phyloP scores from a whole-genome alignment of 2,888 invertebrate genomes.

The Clunio marinus region DNA sequence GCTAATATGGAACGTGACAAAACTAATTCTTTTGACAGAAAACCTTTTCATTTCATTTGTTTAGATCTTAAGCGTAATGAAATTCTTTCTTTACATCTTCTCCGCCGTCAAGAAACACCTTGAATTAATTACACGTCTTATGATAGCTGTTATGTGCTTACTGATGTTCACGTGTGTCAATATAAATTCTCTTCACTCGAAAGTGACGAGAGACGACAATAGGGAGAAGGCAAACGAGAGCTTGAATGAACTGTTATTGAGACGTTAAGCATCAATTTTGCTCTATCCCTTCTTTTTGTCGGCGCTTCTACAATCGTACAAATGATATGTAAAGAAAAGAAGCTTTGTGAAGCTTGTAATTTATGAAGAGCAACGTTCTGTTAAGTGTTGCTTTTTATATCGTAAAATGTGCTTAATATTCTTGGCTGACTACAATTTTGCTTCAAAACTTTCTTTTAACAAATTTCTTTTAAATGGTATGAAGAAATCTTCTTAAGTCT shows the following conservation, averaged over 20 bases:
- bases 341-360: background rate
- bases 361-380: background rate
- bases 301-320: background rate
- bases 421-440: too few species aligned
- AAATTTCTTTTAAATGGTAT: too few species aligned
- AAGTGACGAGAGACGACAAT: too few species aligned
- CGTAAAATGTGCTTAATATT: too few species aligned
- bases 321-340: conserved; percentile 11
- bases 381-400: too few species aligned
- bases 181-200: background rate
- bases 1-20: too few species aligned
- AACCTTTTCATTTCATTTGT: too few species aligned
- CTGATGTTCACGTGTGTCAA: conserved; percentile 3
- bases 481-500: too few species aligned
- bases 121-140: background rate
- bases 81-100: background rate
- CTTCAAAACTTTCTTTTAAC: too few species aligned
- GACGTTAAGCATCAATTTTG: background rate
- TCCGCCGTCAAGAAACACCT: background rate
- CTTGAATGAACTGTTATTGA: too few species aligned
- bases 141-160: background rate
- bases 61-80: background rate
- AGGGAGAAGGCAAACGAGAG: too few species aligned
- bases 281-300: background rate
- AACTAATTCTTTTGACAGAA: too few species aligned